Base-by-base conservation (phyloP, 2,888 invertebrate species). In the Drosophila neonasuta region DNA sequence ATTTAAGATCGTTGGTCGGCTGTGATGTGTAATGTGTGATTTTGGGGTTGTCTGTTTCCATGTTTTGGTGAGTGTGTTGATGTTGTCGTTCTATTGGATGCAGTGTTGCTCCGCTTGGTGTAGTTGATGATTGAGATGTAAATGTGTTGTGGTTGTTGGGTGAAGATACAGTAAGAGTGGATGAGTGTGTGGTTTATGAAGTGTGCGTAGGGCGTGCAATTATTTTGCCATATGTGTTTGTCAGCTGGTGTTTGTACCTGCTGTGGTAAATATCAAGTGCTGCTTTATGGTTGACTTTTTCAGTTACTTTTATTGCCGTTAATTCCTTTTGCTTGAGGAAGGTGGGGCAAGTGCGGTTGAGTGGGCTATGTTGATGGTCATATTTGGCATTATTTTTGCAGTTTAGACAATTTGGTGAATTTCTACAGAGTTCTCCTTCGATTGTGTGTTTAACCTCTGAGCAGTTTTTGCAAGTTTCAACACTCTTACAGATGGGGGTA, bases 261-360 rank as follows among this genome's bases (percentile, higher is more conserved):
- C 6, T 39, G 7, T 39, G 39, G 51, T 20, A 51, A 1, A 41
- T 51, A 2, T 6, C n/a, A 1, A 63, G 17, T 39, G 56, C 55
- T 1, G 65, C 57, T 60, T 64, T 60, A 48, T 59, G 62, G 39
- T 65, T 49, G 1, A 54, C 57, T 42, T 57, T 67, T 42, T 62
- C 42, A 2, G 60, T 56, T 6, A 29, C 56, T 60, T 65, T 60
- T 10, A 68, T 65, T 8, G 57, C 54, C 0, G 51, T 56, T 24
- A 59, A 9, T 59, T 61, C 45, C 42, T 61, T 52, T 20, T 63
- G 45, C 20, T 61, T 62, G 6, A 59, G 20, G 42, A 64, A 60
- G 36, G 64, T 42, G 6, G 30, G 52, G 41, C 20, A 20, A 20
- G 20, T 20, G 20, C 20, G 20, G 20, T 20, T 20, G 3, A 20